These are phyloP conservation scores for Chymomyza fuscimana DNA, from an alignment of 2,888 invertebrate genomes.

Conservation along the genomic window DNA sequence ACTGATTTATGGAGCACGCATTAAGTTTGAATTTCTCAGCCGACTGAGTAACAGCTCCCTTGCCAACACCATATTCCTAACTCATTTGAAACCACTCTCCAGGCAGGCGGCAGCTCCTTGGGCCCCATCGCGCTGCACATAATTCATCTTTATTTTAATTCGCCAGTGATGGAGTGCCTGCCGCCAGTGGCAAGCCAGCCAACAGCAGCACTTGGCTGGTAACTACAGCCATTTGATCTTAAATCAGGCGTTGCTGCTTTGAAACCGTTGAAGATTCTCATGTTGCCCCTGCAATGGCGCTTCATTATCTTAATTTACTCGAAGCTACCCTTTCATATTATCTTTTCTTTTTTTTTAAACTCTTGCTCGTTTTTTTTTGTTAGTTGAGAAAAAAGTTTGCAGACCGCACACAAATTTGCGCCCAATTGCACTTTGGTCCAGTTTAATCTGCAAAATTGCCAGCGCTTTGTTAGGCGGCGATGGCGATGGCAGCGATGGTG, in stretches of 20 bases:
- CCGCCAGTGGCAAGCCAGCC: slow-evolving; percentile 27
- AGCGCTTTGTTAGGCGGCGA: slow-evolving; percentile 22
- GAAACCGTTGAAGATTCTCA: not conserved
- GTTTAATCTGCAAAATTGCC: slow-evolving; percentile 70
- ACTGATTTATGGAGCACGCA: slow-evolving; percentile 71
- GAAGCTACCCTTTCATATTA: slow-evolving; percentile 22
- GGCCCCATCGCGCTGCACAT: slow-evolving; percentile 33
- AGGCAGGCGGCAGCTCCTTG: not conserved
- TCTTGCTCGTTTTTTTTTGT: slow-evolving; percentile 1
- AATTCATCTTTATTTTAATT: slow-evolving; percentile 74
- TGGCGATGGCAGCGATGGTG: not conserved
- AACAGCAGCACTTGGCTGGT: not conserved
- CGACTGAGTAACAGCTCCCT: slow-evolving; percentile 17
- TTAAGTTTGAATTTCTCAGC: slow-evolving; percentile 62
- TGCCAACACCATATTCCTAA: slow-evolving; percentile 27
- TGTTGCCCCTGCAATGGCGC: slow-evolving; percentile 30
- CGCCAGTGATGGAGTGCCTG: slow-evolving; percentile 70
- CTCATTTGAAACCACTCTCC: slow-evolving; percentile 18
- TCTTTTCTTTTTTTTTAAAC: slow-evolving; percentile 16
- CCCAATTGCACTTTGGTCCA: slow-evolving; percentile 71
- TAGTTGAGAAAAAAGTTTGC: slow-evolving; percentile 32
- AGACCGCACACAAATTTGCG: slow-evolving; percentile 64
- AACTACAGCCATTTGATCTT: slow-evolving; percentile 43
- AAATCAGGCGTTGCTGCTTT: slow-evolving; percentile 45
- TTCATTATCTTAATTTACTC: slow-evolving; percentile 72